phyloP scores from a whole-genome alignment of 2,797 vertebrate genomes.

The Enteromius viviparus region DNA sequence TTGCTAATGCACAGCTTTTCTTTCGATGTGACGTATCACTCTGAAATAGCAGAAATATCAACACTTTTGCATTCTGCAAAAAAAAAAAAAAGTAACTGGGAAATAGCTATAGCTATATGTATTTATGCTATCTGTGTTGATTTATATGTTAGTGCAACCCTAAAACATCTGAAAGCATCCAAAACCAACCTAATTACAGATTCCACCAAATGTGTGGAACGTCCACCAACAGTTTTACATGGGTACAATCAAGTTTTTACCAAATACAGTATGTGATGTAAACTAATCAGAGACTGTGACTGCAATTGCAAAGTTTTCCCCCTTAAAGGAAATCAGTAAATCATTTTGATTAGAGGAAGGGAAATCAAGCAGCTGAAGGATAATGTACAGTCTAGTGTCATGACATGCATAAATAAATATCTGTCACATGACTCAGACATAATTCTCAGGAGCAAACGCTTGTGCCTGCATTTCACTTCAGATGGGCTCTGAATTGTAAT shows the following conservation, averaged over 20 bases:
- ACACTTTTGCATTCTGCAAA: neutral
- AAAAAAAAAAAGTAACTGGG: neutral
- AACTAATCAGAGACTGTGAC: neutral
- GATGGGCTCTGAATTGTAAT: constrained; percentile 35
- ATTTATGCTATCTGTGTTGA: neutral
- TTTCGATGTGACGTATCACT: neutral
- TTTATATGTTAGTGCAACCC: neutral
- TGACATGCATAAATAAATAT: constrained; percentile 52
- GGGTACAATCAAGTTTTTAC: neutral
- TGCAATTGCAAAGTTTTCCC: neutral
- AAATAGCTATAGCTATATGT: neutral
- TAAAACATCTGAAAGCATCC: neutral
- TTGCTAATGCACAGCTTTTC: neutral
- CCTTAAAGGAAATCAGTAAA: neutral
- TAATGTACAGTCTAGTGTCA: constrained; percentile 36
- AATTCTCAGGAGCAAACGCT: constrained; percentile 19
- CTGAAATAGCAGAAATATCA: neutral
- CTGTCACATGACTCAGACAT: constrained; percentile 45
- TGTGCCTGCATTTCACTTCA: constrained; percentile 44
- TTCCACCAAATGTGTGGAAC: neutral
- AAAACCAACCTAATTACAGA: neutral
- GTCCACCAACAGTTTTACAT: no score
- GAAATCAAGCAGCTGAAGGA: constrained; percentile 19
- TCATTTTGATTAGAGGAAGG: constrained; percentile 19
- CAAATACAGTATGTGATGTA: neutral